Evolutionary conservation across 2,797 vertebrate genomes (phyloP).

Genomic region (Melopsittacus undulatus): DNA sequence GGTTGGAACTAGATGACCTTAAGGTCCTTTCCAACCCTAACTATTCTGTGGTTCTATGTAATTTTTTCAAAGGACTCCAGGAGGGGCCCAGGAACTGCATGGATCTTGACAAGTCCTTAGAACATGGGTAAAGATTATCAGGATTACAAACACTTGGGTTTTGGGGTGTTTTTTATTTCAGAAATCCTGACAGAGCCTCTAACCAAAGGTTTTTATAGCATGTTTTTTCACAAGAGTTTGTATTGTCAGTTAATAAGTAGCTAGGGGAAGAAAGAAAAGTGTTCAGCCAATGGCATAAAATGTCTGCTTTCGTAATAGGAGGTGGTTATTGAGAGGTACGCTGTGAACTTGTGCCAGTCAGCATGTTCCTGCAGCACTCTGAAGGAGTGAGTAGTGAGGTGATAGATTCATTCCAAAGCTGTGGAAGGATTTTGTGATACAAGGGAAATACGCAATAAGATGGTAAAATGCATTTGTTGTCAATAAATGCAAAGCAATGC

Average conservation of each 20-base stretch:
- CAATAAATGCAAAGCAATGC: neutral
- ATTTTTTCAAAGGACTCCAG: neutral
- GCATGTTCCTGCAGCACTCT: fast-evolving
- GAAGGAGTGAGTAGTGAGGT: neutral
- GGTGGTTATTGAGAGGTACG: neutral
- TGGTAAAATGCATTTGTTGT: neutral
- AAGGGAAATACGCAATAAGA: neutral
- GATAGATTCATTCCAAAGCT: neutral
- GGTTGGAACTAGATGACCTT: too few species aligned
- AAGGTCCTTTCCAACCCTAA: too few species aligned
- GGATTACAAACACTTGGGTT: neutral
- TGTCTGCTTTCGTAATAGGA: neutral
- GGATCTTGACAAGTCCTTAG: neutral
- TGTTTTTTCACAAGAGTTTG: neutral
- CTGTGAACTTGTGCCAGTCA: neutral
- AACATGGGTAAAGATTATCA: neutral
- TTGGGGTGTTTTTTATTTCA: neutral
- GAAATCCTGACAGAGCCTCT: neutral
- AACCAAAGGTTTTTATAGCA: neutral
- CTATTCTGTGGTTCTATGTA: too few species aligned
- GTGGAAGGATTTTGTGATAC: neutral
- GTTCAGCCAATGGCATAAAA: neutral
- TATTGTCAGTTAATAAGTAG: neutral
- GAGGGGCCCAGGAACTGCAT: neutral
- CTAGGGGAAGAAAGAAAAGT: neutral